Evolutionary conservation across 2,113 vertebrate genomes (phyloP).

Genomic region (Nycticebus coucang): DNA sequence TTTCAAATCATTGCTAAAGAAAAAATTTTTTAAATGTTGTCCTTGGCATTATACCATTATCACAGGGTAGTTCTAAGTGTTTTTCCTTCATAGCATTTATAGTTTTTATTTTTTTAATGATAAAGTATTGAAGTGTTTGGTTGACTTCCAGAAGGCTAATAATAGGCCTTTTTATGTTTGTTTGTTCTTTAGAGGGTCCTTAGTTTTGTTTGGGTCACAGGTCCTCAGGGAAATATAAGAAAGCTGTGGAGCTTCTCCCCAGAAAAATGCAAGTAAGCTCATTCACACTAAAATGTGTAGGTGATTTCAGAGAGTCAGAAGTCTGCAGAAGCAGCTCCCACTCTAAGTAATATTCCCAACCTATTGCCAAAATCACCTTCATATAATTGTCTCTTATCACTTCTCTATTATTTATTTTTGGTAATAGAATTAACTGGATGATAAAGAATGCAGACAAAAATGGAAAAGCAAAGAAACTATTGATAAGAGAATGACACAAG

Average conservation of each 20-base stretch:
- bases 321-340: background rate
- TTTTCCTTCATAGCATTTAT: background rate
- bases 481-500: background rate
- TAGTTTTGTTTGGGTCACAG: background rate
- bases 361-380: background rate
- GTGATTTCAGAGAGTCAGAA: background rate
- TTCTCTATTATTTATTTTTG: conserved; percentile 30
- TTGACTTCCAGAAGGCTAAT: background rate
- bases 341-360: background rate
- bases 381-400: background rate
- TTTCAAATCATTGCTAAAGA: background rate
- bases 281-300: background rate
- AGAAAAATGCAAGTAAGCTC: background rate
- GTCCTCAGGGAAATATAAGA: background rate
- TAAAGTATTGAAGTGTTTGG: background rate
- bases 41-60: background rate
- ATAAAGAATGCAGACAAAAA: background rate
- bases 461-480: conserved; percentile 18
- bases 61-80: background rate
- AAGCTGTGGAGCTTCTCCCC: background rate
- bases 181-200: background rate
- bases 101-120: conserved; percentile 33
- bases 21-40: background rate
- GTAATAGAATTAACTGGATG: background rate
- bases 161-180: background rate